Base-by-base conservation (phyloP, 2,113 vertebrate species). In the Heterocephalus glaber region DNA sequence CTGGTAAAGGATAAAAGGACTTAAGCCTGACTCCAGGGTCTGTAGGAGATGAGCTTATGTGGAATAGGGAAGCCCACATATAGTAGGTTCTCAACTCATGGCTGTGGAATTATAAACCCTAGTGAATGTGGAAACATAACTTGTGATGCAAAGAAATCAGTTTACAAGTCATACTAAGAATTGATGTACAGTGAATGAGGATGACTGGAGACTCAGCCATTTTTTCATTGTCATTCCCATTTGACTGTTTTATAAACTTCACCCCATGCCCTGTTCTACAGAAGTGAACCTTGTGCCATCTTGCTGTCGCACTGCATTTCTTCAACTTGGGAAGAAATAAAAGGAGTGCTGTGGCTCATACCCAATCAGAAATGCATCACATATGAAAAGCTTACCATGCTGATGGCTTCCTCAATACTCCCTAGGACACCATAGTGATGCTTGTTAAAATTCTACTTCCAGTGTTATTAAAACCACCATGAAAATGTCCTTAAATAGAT, bases 401-500 rank as follows among this genome's bases (percentile, higher is more conserved):
- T 82, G 9, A 65, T 68, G 33, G 28, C 17, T 14, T 89, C 20
- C 58, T 90, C 63, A 28, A 49, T 20, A 82, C 90, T 22, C 30
- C 35, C 13, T 44, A 28, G 38, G 80, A 89, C 35, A 11, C 12
- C 63, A 9, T 65, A 70, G n/a, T 24, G 11, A 87, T 1, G 74
- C 4, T 5, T 84, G 5, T n/a, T 77, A 49, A 80, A 52, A 20
- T 88, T 89, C 68, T 74, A 70, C 68, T 65, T 95, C 52, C 52
- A 56, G 16, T 77, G 24, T 85, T 81, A 94, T 12, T 95, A 61
- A 94, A 94, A 61, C 56, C 24, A 58, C 56, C 13, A 33, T 77
- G 2, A 86, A 95, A 91, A 94, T 63, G 38, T 30, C 54, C 19
- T 82, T 56, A 30, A 3, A 49, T 6, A 70, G 28, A 82, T 68